These are phyloP conservation scores for Scaptodrosophila latifasciaeformis DNA, from an alignment of 2,888 invertebrate genomes.

Conservation along the genomic window DNA sequence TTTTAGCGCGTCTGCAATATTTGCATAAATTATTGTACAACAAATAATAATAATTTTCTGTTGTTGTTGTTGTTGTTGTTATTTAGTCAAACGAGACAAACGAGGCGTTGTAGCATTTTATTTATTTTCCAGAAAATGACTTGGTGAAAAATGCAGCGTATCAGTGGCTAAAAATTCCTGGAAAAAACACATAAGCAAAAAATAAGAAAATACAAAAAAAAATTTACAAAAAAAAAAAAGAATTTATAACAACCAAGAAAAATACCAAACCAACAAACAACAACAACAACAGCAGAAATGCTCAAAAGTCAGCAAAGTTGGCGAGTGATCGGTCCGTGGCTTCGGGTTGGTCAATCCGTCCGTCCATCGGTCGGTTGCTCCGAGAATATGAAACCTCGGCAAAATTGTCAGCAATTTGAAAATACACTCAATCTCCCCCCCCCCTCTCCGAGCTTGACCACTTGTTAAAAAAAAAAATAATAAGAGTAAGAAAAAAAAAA, in stretches of 20 bases:
- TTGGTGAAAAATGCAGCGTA: constrained; percentile 68
- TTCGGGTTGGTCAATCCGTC: constrained; percentile 7
- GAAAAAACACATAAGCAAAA: constrained; percentile 67
- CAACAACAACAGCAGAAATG: constrained; percentile 5
- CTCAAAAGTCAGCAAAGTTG: not conserved
- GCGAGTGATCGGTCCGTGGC: not conserved
- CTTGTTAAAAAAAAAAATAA: not conserved
- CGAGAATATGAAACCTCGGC: constrained; percentile 1
- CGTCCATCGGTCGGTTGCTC: constrained; percentile 10
- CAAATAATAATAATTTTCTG: constrained; percentile 44
- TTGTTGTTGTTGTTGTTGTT: not conserved
- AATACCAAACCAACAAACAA: constrained; percentile 10
- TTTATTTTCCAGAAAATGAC: constrained; percentile 62
- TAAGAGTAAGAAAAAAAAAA: not conserved
- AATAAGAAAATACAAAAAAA: constrained; percentile 20
- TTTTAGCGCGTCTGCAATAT: constrained; percentile 60
- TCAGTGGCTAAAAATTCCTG: constrained; percentile 70
- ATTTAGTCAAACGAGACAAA: no score
- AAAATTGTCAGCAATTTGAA: constrained; percentile 4
- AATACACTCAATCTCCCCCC: not conserved
- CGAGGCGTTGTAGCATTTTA: constrained; percentile 27
- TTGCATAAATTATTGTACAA: constrained; percentile 65
- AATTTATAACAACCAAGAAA: no score
- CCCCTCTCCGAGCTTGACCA: not conserved
- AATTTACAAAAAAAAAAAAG: constrained; percentile 25